Conservation (phyloP, 2,888 invertebrate genomes). For the Caenorhabditis zanzibari region DNA sequence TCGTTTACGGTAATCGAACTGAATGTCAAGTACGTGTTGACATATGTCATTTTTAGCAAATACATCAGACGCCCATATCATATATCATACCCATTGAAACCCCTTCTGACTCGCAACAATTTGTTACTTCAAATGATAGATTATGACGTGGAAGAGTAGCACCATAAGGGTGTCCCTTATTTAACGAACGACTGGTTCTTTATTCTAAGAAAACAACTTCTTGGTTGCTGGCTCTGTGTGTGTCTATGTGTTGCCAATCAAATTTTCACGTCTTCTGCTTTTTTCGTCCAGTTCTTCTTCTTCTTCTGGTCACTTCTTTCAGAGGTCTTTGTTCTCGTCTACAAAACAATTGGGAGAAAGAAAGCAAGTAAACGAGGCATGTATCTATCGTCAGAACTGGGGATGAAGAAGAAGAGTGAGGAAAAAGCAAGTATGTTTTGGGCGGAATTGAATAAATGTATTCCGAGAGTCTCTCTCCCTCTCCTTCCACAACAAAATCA, state of each 20-base stretch:
- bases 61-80: constrained; percentile 45
- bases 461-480: constrained; percentile 36
- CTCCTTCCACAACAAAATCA: constrained; percentile 7
- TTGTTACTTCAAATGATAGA: constrained; percentile 41
- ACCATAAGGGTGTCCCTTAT: constrained; percentile 4
- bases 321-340: constrained; percentile 49
- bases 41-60: constrained; percentile 63
- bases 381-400: constrained; percentile 15
- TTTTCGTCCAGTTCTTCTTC: constrained; percentile 47
- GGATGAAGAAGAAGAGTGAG: constrained; percentile 14
- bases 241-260: constrained; percentile 46
- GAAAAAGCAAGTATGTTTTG: constrained; percentile 58
- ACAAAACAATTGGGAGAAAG: constrained; percentile 46
- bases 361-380: constrained; percentile 55
- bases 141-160: constrained; percentile 22
- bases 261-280: constrained; percentile 52
- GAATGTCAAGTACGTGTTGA: constrained; percentile 67
- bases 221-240: background rate
- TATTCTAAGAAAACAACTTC: background rate
- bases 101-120: constrained; percentile 2
- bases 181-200: constrained; percentile 5
- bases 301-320: constrained; percentile 34
- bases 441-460: constrained; percentile 59
- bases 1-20: constrained; percentile 56
- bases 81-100: constrained; percentile 44